Evolutionary conservation across 2,797 vertebrate species (phyloP).

Genomic region (Hemitrygon akajei): DNA sequence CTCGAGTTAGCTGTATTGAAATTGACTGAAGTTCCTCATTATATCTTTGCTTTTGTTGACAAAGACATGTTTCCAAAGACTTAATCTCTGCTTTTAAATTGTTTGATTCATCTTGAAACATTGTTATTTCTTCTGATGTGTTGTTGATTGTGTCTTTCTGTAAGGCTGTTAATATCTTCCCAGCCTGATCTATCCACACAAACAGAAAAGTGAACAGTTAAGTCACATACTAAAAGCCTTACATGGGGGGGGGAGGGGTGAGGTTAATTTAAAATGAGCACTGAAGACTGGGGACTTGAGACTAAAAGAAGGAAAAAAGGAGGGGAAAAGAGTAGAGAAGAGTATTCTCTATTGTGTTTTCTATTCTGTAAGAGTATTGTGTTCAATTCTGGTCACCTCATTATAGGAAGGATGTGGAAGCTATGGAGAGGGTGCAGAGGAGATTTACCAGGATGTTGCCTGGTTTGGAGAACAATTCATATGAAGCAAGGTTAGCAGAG

Average conservation of each 20-base stretch:
- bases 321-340: background rate
- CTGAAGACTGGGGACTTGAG: background rate
- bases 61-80: constrained; percentile 46
- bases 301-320: too few relatives aligned
- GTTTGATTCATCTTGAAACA: constrained; percentile 52
- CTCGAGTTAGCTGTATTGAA: constrained; percentile 51
- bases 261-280: background rate
- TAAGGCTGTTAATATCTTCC: constrained; percentile 65
- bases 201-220: background rate
- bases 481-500: too few relatives aligned
- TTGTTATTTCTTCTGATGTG: constrained; percentile 43
- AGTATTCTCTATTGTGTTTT: too few relatives aligned
- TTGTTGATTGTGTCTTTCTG: constrained; percentile 44
- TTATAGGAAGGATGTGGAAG: too few relatives aligned
- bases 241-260: background rate
- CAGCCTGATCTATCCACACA: constrained; percentile 59
- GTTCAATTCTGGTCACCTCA: too few relatives aligned
- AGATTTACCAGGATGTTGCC: too few relatives aligned
- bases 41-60: constrained; percentile 50
- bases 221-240: background rate
- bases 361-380: too few relatives aligned
- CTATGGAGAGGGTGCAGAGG: too few relatives aligned
- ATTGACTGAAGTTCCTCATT: constrained; percentile 47
- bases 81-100: constrained; percentile 53
- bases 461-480: too few relatives aligned